Evolutionary conservation across 2,113 vertebrate species (phyloP).

Genomic region (Rhizomys pruinosus): DNA sequence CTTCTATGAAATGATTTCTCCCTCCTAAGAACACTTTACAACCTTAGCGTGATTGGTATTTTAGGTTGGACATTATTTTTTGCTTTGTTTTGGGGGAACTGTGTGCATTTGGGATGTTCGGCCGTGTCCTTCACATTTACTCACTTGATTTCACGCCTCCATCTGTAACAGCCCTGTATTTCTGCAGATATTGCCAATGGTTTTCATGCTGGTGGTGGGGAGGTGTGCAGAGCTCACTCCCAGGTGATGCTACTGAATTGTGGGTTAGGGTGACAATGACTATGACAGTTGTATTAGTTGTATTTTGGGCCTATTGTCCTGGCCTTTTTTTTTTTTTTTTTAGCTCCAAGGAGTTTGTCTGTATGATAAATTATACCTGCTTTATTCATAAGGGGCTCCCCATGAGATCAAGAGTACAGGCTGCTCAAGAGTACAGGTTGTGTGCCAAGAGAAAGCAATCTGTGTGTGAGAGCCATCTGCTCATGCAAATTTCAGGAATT

Average conservation of each 20-base stretch:
- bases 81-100: background rate
- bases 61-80: background rate
- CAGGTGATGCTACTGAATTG: background rate
- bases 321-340: conserved; percentile 51
- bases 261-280: background rate
- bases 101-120: background rate
- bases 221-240: background rate
- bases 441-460: conserved; percentile 17
- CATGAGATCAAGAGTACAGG: conserved; percentile 24
- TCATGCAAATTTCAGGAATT: background rate
- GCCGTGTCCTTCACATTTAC: background rate
- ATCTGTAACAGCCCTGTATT: background rate
- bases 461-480: conserved; percentile 44
- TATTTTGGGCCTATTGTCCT: background rate
- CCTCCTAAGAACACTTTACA: background rate
- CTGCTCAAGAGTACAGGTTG: background rate
- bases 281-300: background rate
- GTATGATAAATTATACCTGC: conserved; percentile 53
- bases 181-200: background rate
- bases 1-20: background rate
- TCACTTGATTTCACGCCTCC: background rate
- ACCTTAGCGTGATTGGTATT: background rate
- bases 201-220: no score
- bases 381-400: conserved; percentile 33
- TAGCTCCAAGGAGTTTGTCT: conserved; percentile 27